Percentiles rank a stretch among this genome's conserved stretches.
These are phyloP conservation scores for Trissonchulus sp. DNA, from an alignment of 2,888 invertebrate genomes.

Conservation along the genomic window DNA sequence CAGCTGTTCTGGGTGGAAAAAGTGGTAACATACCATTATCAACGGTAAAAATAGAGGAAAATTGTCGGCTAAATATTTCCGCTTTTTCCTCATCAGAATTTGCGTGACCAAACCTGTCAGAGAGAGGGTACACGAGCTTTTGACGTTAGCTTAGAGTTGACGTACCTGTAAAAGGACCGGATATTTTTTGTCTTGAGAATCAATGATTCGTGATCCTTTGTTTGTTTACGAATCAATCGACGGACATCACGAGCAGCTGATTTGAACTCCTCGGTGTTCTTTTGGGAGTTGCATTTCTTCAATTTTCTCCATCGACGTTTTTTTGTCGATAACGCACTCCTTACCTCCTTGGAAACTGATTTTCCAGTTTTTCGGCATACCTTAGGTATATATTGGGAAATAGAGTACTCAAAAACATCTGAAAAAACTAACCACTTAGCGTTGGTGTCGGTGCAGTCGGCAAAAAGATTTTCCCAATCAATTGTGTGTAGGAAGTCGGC, in stretches of 20 bases:
- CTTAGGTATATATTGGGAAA: neutral
- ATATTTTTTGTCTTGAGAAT: neutral
- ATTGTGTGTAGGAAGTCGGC: neutral
- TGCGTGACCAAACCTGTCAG: neutral
- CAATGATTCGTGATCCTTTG: neutral
- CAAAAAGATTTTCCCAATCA: neutral
- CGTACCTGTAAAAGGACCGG: neutral
- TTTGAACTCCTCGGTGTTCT: neutral
- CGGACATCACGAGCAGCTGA: neutral
- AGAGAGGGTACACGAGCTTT: neutral
- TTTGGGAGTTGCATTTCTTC: neutral
- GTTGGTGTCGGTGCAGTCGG: neutral
- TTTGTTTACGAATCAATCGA: too few relatives aligned
- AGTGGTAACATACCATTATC: neutral
- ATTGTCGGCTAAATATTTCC: neutral
- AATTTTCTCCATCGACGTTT: neutral
- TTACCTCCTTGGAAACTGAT: neutral
- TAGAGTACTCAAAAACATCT: neutral
- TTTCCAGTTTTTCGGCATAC: neutral
- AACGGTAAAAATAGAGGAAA: neutral
- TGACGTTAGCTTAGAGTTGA: neutral
- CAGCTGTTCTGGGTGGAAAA: neutral
- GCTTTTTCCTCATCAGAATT: neutral
- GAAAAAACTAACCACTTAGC: neutral
- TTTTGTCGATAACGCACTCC: neutral